phyloP scores from a whole-genome alignment of 2,888 invertebrate species.

The Belgica antarctica region DNA sequence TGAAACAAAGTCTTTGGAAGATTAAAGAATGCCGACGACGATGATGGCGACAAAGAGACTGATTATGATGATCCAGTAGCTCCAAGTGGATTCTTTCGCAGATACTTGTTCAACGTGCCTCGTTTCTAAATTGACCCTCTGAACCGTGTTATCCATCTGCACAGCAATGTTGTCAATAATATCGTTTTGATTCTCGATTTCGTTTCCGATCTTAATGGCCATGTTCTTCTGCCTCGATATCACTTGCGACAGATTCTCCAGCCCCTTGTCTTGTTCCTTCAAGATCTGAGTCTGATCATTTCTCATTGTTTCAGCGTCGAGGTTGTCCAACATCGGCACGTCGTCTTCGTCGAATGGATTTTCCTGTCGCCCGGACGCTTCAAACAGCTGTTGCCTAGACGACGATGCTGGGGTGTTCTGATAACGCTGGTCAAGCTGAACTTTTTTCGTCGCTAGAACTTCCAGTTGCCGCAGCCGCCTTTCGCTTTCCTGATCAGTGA shows the following conservation, averaged over 20 bases:
- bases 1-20: too few relatives aligned
- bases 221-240: conserved; percentile 74
- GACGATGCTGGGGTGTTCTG: conserved; percentile 45
- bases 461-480: conserved; percentile 63
- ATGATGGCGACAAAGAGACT: conserved; percentile 67
- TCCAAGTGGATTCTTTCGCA: conserved; percentile 68
- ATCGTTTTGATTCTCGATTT: conserved; percentile 76
- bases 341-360: conserved; percentile 49
- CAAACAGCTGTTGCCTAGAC: conserved; percentile 44
- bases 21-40: conserved; percentile 57
- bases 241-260: conserved; percentile 71
- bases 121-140: conserved; percentile 67
- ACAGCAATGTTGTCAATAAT: conserved; percentile 73
- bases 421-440: conserved; percentile 59
- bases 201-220: conserved; percentile 69
- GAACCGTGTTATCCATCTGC: conserved; percentile 68
- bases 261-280: conserved; percentile 72
- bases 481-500: conserved; percentile 63
- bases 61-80: conserved; percentile 73
- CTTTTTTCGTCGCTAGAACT: conserved; percentile 60
- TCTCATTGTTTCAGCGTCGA: conserved; percentile 57
- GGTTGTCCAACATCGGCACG: conserved; percentile 54
- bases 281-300: conserved; percentile 62
- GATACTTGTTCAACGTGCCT: conserved; percentile 64
- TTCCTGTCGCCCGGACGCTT: conserved; percentile 45